Evolutionary conservation across 2,888 invertebrate genomes (phyloP).

Genomic region (Hemaris fuciformis): DNA sequence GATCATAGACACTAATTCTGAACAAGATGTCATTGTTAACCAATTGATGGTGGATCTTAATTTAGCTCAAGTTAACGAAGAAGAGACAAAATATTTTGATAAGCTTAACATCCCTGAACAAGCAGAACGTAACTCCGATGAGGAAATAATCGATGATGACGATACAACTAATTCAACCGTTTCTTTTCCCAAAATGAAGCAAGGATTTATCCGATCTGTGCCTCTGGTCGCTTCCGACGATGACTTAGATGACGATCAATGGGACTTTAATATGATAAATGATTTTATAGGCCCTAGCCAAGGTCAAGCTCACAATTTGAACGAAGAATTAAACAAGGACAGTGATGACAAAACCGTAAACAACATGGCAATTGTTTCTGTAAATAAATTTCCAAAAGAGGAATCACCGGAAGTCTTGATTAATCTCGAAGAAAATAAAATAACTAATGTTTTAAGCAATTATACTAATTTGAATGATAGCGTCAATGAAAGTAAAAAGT

Average conservation of each 20-base stretch:
- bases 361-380: not conserved
- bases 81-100: constrained; percentile 51
- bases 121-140: constrained; percentile 11
- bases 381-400: not conserved
- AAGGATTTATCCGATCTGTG: constrained; percentile 48
- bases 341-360: not conserved
- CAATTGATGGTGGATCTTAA: constrained; percentile 72
- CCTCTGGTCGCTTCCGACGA: constrained; percentile 50
- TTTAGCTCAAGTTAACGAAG: constrained; percentile 55
- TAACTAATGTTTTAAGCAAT: no score
- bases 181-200: constrained; percentile 26
- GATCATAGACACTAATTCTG: constrained; percentile 69
- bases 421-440: not conserved
- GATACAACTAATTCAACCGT: not conserved
- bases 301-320: not conserved
- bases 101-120: constrained; percentile 31
- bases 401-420: no score
- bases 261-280: constrained; percentile 44
- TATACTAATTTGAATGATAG: no score
- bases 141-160: not conserved
- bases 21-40: constrained; percentile 70
- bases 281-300: constrained; percentile 26
- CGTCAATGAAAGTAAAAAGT: no score
- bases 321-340: not conserved
- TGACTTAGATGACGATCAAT: constrained; percentile 36